Base-by-base conservation (phyloP, 2,113 vertebrate genomes). In the Salminus brasiliensis region DNA sequence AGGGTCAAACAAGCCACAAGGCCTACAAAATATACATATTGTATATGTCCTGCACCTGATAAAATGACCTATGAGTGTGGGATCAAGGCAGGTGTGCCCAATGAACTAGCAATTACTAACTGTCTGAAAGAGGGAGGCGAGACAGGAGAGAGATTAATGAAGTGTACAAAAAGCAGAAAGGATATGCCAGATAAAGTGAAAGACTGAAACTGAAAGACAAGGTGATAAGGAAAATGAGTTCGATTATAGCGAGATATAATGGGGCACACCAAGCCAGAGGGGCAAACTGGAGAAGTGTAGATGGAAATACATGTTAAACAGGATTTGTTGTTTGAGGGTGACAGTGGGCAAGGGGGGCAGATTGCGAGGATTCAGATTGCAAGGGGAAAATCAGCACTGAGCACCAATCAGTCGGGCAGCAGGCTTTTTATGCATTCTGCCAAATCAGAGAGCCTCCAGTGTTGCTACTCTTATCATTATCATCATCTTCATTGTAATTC, bases 181-280 rank as follows among this genome's bases (percentile, higher is more conserved):
- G 41, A 52, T 36, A 29, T 11, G 57, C 45, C 43, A 75, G 41
- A 39, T 47, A 55, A 76, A 53, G 27, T 30, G 30, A 16, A 30
- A 36, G 34, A n/a, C n/a, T n/a, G n/a, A n/a, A 71, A 66, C 16
- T 72, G 43, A 72, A 55, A 81, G 25, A 8, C 30, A 53, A 32
- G 23, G 21, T 39, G n/a, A 13, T 53, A 45, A 11, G 12, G 21
- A 81, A 80, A 73, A 86, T 75, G 73, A 81, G 85, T 78, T 84
- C 85, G 81, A 87, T 86, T 84, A 83, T 85, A 15, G 18, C 30
- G 81, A 79, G 45, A 25, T 34, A 57, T 55, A 63, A 25, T 53
- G 34, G 68, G 18, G 16, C 25, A 65, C 23, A 15, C 52, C 8
- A 59, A 72, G 72, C 49, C 57, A 68, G n/a, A 77, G 23, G 63